Base-by-base conservation (phyloP, 2,113 vertebrate genomes). In the Phalacrocorax pelagicus region DNA sequence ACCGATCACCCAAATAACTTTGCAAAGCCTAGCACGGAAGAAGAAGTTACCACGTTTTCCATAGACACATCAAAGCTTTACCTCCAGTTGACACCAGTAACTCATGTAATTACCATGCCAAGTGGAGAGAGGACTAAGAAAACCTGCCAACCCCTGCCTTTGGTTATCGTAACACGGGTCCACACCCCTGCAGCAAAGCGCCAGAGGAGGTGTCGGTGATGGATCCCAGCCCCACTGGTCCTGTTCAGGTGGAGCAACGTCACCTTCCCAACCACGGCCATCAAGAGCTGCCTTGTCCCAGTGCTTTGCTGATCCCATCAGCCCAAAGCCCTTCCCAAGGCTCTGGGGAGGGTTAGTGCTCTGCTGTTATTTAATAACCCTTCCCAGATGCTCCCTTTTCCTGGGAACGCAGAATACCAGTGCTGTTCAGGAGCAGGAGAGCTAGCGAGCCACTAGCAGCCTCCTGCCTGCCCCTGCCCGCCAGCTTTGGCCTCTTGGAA, bases 61-160 rank as follows among this genome's bases (percentile, higher is more conserved):
- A 17, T 1, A 92, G 93, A 36, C 80, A 78, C 94, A 88, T 94
- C 96, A 94, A 96, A 96, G 95, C 79, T 95, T 94, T 75, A 91
- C 94, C 95, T 96, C 81, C 86, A 57, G 86, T 4, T 95, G 94
- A 96, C 94, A 92, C 89, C 78, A 81, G 91, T 44, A 95, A 91
- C 89, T 86, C 93, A 55, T 0, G 1, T 21, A 20, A 72, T 47
- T 58, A 15, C 89, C 42, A 30, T 20, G 70, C 84, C 91, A 79
- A 47, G 87, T n/a, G 70, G 11, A 95, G 86, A 65, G 75, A 95
- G 75, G 67, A 80, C 74, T 9, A 5, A 57, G 94, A 66, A 71
- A 87, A 91, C 38, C 86, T 75, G 91, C 87, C 92, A 95, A 40
- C 80, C 96, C 75, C 74, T 88, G 92, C 88, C 82, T 88, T 36